Percentiles rank a stretch among this genome's conserved stretches.
These are phyloP conservation scores for Saccostrea cuccullata DNA, from an alignment of 1,140 invertebrate species.

Conservation along the genomic window DNA sequence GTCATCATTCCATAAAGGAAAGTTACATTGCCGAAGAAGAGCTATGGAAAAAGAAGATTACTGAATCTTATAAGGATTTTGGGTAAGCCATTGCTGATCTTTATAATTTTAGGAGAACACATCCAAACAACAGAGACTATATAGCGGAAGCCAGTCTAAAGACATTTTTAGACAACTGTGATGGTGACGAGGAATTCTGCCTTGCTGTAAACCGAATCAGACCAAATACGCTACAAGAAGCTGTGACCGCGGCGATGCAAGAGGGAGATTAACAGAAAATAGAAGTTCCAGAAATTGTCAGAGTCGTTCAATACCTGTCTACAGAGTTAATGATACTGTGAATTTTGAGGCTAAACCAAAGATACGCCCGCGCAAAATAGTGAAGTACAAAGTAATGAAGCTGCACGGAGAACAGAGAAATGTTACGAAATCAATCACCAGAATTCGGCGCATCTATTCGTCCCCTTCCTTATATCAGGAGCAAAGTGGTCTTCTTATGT, in stretches of 20 bases:
- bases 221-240: constrained; percentile 47
- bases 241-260: constrained; percentile 50
- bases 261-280: constrained; percentile 48
- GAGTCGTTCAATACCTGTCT: too few species aligned
- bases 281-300: not conserved
- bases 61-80: constrained; percentile 53
- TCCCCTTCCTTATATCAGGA: too few species aligned
- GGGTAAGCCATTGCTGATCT: constrained; percentile 51
- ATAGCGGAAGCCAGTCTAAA: not conserved
- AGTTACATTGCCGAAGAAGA: constrained; percentile 54
- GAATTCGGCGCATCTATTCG: too few species aligned
- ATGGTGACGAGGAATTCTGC: constrained; percentile 46
- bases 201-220: constrained; percentile 51
- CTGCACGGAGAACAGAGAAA: too few species aligned
- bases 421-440: too few species aligned
- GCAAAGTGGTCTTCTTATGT: too few species aligned
- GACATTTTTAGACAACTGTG: not conserved
- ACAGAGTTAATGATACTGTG: too few species aligned
- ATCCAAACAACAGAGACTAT: constrained; percentile 20
- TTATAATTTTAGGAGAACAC: constrained; percentile 47
- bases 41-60: constrained; percentile 33
- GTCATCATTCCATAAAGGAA: constrained; percentile 53
- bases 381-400: too few species aligned
- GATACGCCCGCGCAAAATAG: too few species aligned
- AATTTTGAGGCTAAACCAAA: too few species aligned